These are phyloP conservation scores for Helicoverpa assulta DNA, from an alignment of 2,888 invertebrate species.

Conservation along the genomic window DNA sequence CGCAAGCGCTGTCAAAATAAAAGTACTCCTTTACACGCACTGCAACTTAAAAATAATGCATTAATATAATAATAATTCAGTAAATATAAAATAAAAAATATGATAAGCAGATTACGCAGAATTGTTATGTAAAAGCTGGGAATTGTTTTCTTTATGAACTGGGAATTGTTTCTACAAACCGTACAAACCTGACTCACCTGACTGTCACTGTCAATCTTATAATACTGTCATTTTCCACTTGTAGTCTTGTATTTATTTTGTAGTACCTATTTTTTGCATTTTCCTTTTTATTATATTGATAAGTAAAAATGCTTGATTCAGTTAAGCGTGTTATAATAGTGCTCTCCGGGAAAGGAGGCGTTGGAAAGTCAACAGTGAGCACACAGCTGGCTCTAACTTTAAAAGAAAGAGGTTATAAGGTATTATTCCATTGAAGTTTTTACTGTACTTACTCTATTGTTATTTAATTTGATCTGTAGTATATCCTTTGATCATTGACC, in stretches of 20 bases:
- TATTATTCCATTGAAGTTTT: slow-evolving; percentile 70
- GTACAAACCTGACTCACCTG: background rate
- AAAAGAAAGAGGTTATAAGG: slow-evolving; percentile 94
- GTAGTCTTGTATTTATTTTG: slow-evolving; percentile 44
- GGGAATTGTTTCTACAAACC: background rate
- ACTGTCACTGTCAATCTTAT: slow-evolving; percentile 1
- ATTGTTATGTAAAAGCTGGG: background rate
- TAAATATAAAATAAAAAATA: background rate
- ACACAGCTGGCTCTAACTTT: slow-evolving; percentile 97
- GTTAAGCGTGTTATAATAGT: slow-evolving; percentile 97
- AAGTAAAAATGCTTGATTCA: slow-evolving; percentile 92
- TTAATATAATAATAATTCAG: background rate
- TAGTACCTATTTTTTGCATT: slow-evolving; percentile 1
- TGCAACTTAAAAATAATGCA: background rate
- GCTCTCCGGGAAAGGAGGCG: slow-evolving; percentile 99
- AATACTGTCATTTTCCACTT: background rate
- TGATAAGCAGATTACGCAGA: too few species aligned
- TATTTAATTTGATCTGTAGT: background rate
- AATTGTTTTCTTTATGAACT: too few species aligned
- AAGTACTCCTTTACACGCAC: slow-evolving; percentile 20
- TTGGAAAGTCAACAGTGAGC: slow-evolving; percentile 99
- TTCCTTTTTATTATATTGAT: slow-evolving; percentile 11
- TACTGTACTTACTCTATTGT: background rate
- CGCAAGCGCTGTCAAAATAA: slow-evolving; percentile 80
- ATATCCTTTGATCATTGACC: background rate